Conservation (phyloP, 2,888 invertebrate genomes). For the Omphaloscelis lunosa region DNA sequence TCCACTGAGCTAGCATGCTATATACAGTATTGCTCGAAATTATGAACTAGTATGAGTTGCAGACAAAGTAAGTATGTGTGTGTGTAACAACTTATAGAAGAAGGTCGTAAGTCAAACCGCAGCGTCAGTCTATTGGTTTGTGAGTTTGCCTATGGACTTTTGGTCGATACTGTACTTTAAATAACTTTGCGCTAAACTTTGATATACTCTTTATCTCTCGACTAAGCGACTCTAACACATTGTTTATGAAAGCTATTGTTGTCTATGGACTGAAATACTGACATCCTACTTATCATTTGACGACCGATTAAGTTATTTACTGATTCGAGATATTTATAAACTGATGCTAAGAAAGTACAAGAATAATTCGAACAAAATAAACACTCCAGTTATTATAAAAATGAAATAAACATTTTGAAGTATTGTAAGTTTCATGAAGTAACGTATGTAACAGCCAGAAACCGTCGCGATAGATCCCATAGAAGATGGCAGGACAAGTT, state of each 20-base stretch:
- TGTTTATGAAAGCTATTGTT: background rate
- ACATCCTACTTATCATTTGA: slow-evolving; percentile 2
- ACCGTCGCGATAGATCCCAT: background rate
- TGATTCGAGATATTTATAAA: background rate
- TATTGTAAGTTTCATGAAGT: background rate
- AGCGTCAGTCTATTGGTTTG: no score
- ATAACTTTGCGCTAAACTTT: slow-evolving; percentile 32
- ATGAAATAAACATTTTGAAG: background rate
- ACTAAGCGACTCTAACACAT: background rate
- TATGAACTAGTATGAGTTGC: no score
- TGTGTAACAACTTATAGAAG: no score
- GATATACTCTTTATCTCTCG: slow-evolving; percentile 17
- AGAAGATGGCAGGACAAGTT: background rate
- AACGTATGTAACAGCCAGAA: background rate
- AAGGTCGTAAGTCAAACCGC: no score
- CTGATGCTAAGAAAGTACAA: background rate
- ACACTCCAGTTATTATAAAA: background rate
- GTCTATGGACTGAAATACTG: background rate
- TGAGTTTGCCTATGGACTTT: no score
- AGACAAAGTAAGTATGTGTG: no score
- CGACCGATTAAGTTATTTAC: background rate
- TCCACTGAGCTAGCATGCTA: no score
- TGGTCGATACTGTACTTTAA: no score
- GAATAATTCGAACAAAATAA: background rate
- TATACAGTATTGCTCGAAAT: no score